These are phyloP conservation scores for Drosophila pseudotakahashii DNA, from an alignment of 2,888 invertebrate species.

Conservation along the genomic window DNA sequence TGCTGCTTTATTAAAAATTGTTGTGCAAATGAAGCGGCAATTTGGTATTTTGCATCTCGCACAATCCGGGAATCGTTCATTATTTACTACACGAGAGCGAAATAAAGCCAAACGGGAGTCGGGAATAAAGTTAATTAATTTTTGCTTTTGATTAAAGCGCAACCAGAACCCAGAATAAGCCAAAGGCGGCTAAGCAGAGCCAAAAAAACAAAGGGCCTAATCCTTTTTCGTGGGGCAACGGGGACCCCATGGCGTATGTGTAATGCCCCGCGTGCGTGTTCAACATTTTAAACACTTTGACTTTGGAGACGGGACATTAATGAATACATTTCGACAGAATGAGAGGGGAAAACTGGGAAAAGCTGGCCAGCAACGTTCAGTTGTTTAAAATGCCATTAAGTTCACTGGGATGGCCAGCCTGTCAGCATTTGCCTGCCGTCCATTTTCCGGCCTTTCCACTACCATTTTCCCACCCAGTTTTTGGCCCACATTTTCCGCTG, in stretches of 20 bases:
- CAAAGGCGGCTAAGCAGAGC: conserved; percentile 16
- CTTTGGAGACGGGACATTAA: conserved; percentile 70
- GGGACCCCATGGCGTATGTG: conserved; percentile 23
- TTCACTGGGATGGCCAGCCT: conserved; percentile 57
- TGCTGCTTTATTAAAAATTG: conserved; percentile 65
- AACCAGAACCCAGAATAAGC: conserved; percentile 45
- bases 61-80: conserved; percentile 15
- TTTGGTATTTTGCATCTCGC: conserved; percentile 49
- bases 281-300: conserved; percentile 73
- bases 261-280: conserved; percentile 53
- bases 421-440: conserved; percentile 58
- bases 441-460: conserved; percentile 21
- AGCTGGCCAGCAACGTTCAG: conserved; percentile 29
- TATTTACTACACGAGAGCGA: conserved; percentile 22
- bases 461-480: not conserved
- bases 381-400: conserved; percentile 78
- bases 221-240: conserved; percentile 11
- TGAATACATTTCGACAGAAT: conserved; percentile 63
- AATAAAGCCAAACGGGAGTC: conserved; percentile 9
- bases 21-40: conserved; percentile 69
- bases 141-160: conserved; percentile 58
- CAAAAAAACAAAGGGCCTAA: conserved; percentile 42
- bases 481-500: not conserved
- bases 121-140: conserved; percentile 71
- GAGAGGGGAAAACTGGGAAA: not conserved